phyloP scores from a whole-genome alignment of 1,140 invertebrate genomes.

The Euwallacea similis region DNA sequence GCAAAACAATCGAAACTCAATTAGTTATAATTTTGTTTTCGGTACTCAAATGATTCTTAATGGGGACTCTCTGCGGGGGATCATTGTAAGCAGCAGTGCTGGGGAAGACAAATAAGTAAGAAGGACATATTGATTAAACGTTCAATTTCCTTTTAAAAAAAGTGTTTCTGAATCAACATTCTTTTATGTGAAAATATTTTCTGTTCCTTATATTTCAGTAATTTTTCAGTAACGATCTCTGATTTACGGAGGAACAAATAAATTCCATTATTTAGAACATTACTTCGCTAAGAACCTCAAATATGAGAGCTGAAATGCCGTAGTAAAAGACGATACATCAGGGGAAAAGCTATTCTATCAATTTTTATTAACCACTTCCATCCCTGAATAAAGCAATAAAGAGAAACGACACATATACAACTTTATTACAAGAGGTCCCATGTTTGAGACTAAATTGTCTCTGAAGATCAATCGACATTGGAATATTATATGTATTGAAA shows the following conservation, averaged over 20 bases:
- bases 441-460: slow-evolving; percentile 5
- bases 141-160: no score
- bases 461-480: not conserved
- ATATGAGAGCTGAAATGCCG: not conserved
- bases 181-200: no score
- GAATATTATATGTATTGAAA: slow-evolving; percentile 5
- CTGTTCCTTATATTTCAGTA: no score
- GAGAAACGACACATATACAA: not conserved
- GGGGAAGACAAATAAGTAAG: no score
- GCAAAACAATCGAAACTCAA: slow-evolving; percentile 17
- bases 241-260: no score
- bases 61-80: not conserved
- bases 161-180: no score
- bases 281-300: no score
- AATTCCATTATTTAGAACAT: no score
- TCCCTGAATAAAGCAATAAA: slow-evolving; percentile 5
- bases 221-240: no score
- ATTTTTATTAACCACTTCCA: slow-evolving; percentile 7
- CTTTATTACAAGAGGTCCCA: not conserved
- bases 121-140: no score
- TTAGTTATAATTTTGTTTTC: slow-evolving; percentile 20
- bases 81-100: not conserved
- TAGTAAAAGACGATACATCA: slow-evolving; percentile 1
- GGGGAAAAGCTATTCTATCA: not conserved
- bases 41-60: slow-evolving; percentile 8